phyloP scores from a whole-genome alignment of 37 sponge, comb jelly and placozoan species.

The Dysidea cf. avara region DNA sequence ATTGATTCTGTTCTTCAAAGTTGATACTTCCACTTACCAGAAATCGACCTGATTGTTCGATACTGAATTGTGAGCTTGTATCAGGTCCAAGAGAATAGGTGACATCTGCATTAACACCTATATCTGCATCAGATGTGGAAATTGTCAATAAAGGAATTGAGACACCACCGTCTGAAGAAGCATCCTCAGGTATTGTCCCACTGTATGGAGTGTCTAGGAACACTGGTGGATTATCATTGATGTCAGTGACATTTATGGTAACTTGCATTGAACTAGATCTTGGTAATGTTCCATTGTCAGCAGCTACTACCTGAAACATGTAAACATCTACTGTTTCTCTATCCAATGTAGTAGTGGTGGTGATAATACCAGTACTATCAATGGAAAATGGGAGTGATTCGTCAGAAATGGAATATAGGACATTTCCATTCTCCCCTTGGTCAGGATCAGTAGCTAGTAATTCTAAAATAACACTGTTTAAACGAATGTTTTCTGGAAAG shows the following conservation, averaged over 20 bases:
- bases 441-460: conserved; percentile 51
- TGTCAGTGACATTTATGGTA: neutral
- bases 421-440: conserved; percentile 30
- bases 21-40: conserved; percentile 2
- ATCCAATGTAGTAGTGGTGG: conserved; percentile 26
- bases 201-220: too few relatives aligned
- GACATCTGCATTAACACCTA: conserved; percentile 3
- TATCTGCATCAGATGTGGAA: conserved; percentile 36
- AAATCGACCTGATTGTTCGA: conserved; percentile 35
- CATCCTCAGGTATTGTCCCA: too few relatives aligned
- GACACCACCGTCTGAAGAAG: too few relatives aligned
- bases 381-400: conserved; percentile 18
- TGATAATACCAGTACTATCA: conserved; percentile 25
- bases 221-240: conserved; percentile 15
- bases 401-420: conserved; percentile 35
- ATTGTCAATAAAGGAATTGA: neutral
- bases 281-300: conserved; percentile 12
- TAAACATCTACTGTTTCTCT: conserved; percentile 21
- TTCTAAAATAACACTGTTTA: conserved; percentile 3
- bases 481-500: conserved; percentile 1
- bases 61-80: neutral
- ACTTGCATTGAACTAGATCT: neutral
- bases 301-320: conserved; percentile 32
- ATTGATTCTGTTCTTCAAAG: neutral
- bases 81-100: neutral